These are phyloP conservation scores for Salvator merianae DNA, from an alignment of 2,113 vertebrate genomes.

Conservation along the genomic window DNA sequence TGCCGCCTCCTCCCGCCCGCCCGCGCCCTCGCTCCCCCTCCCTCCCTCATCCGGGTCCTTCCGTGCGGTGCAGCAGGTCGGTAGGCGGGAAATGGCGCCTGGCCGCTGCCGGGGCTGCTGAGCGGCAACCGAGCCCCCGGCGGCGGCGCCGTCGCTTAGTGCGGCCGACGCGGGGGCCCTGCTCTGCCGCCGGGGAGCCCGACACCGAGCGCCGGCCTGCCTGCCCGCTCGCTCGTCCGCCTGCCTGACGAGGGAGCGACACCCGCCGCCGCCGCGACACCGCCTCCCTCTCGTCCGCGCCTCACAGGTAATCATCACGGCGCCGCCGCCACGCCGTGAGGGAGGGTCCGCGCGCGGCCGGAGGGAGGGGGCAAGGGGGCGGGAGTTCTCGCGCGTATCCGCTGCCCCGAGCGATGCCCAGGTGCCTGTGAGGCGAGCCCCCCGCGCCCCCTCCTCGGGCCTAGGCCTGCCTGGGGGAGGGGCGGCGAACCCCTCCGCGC, in stretches of 20 bases:
- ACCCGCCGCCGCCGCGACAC: background rate
- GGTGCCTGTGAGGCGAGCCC: background rate
- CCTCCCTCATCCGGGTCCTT: constrained; percentile 88
- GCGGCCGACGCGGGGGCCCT: constrained; percentile 7
- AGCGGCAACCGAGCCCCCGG: constrained; percentile 37
- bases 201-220: background rate
- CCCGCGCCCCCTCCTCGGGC: background rate
- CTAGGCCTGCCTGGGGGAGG: background rate
- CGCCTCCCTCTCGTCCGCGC: background rate
- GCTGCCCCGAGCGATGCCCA: background rate
- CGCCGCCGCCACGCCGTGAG: background rate
- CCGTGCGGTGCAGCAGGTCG: constrained; percentile 81
- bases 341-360: too few species aligned
- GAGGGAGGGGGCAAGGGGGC: background rate
- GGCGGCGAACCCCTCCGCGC: background rate
- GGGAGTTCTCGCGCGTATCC: background rate
- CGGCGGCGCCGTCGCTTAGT: background rate
- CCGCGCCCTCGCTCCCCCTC: constrained; percentile 19
- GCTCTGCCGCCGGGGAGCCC: constrained; percentile 14
- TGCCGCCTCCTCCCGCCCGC: constrained; percentile 13
- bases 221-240: too few species aligned
- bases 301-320: background rate
- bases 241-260: background rate
- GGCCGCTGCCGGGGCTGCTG: constrained; percentile 79
- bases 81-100: constrained; percentile 98